A percentile compares a stretch with the other conserved stretches of the same genome.
Conservation (phyloP, 2,888 invertebrate species). For the Zeuzera pyrina region DNA sequence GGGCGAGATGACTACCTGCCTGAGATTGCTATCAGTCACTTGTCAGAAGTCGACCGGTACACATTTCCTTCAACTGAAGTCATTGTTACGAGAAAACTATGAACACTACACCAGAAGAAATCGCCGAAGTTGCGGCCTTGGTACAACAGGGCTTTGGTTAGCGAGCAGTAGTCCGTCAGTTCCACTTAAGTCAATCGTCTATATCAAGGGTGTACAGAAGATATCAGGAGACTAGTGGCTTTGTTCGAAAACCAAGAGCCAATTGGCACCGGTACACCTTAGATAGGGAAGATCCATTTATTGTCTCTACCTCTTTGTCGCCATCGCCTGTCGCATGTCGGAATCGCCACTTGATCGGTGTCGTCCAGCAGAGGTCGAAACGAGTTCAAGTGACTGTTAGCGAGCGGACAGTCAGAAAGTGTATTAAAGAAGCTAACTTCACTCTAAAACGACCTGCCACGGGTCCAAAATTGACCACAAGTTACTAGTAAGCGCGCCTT, state of each 20-base stretch:
- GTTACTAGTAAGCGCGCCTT: neutral
- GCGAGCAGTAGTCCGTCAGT: constrained; percentile 5
- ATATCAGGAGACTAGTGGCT: constrained; percentile 9
- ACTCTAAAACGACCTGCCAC: constrained; percentile 15
- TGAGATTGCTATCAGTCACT: too few species aligned
- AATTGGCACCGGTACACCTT: constrained; percentile 11
- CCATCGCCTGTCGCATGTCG: too few species aligned
- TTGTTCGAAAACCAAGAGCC: constrained; percentile 8
- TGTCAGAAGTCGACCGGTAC: too few species aligned
- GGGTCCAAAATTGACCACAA: constrained; percentile 9
- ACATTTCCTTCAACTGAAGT: too few species aligned
- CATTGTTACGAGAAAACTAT: too few species aligned
- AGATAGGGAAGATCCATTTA: constrained; percentile 13
- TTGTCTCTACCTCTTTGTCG: constrained; percentile 6
- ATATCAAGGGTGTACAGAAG: constrained; percentile 7
- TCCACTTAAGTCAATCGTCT: constrained; percentile 8
- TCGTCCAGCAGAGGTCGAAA: constrained; percentile 10
- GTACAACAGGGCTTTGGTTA: constrained; percentile 9
- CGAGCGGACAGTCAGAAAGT: constrained; percentile 18
- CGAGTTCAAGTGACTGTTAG: constrained; percentile 12
- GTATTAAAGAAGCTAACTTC: constrained; percentile 13
- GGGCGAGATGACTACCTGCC: too few species aligned
- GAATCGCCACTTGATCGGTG: constrained; percentile 16
- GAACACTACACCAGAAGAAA: too few species aligned
- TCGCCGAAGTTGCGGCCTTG: constrained; percentile 11